Base-by-base conservation (phyloP, 1,140 invertebrate species). In the Lethrus apterus region DNA sequence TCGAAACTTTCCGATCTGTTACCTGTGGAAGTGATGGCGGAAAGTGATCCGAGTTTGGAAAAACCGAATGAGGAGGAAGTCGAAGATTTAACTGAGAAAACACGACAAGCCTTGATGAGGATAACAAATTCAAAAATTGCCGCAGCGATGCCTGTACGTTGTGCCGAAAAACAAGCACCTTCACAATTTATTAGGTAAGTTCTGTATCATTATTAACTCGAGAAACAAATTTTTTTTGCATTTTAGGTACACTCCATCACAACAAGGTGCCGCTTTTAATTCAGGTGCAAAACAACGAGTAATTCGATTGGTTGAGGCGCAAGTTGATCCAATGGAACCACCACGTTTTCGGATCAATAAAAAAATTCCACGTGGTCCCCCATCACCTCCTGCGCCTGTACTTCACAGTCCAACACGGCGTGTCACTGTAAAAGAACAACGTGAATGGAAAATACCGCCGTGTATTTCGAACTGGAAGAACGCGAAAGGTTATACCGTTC, bases 391-490 rank as follows among this genome's bases (percentile, higher is more conserved):
- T 13, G 94, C 96, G 2, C 79, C 79, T 1, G 92, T 98, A 1
- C 80, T 99, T 70, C 96, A 99, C 72, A 98, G 94, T 0, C 97
- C 97, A 0, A 95, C 96, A 0, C 77, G 96, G 46, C 91, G 98
- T 67, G 89, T 96, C 0, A 97, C 95, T 3, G 93, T 95, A 0
- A 97, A 98, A 68, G 96, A 99, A 67, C 96, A 99, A 65, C 88
- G 96, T 52, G 95, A 99, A 69, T 99, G 97, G 97, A 98, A 98
- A 71, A 98, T 99, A 57, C 97, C 97, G 11, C 97, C 97, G 0
- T 99, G 96, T 63, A 97, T 99, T 52, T 96, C 92, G 9, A 99
- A 99, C 63, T 99, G 96, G 96, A 99, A 99, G 70, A 99, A 99
- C 66, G 89, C 94, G 2, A 98, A 93, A 77, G 91, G 79, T 62